Conservation (phyloP, 2,888 invertebrate genomes). For the Hymenopus coronatus region DNA sequence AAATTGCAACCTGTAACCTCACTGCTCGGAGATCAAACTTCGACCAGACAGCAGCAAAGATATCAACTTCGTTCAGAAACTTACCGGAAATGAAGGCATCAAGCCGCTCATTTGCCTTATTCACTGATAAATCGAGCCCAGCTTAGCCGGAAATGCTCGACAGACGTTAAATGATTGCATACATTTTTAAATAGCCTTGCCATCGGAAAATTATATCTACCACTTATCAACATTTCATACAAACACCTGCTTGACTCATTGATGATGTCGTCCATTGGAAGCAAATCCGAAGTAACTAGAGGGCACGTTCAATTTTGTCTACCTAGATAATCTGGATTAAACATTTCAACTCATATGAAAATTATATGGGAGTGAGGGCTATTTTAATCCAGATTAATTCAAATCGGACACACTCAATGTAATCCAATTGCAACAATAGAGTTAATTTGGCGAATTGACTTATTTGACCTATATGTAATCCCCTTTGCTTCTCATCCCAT, state of each 20-base stretch:
- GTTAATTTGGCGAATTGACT: neutral
- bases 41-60: neutral
- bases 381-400: conserved; percentile 6
- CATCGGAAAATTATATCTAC: neutral
- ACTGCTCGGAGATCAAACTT: neutral
- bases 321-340: neutral
- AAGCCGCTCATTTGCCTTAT: neutral
- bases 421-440: conserved; percentile 1
- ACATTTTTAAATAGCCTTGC: neutral
- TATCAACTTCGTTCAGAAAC: neutral
- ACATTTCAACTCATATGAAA: neutral
- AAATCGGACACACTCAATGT: neutral
- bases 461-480: neutral
- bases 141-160: neutral
- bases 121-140: neutral
- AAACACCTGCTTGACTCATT: neutral
- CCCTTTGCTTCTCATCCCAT: neutral
- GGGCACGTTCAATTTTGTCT: neutral
- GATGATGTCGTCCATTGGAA: neutral
- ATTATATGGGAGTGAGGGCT: neutral
- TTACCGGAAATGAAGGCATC: neutral
- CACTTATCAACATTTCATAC: neutral
- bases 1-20: too few species aligned
- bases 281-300: neutral
- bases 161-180: neutral